These are phyloP conservation scores for Anguilla pacifica DNA, from an alignment of 2,797 vertebrate species.

Conservation along the genomic window DNA sequence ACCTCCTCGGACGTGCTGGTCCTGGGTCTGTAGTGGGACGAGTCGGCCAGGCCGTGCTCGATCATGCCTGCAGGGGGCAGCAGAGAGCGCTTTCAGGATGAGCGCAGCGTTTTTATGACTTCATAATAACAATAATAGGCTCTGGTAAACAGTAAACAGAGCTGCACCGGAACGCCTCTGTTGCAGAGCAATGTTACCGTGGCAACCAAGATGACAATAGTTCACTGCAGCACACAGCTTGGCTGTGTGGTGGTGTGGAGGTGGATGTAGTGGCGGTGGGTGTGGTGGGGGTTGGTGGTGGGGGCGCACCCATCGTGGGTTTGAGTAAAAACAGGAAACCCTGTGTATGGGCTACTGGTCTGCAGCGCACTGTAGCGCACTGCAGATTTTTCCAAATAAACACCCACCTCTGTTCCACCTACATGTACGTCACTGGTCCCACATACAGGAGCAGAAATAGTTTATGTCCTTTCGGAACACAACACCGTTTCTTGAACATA, in stretches of 20 bases:
- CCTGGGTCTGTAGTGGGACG: slow-evolving; percentile 87
- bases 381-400: too few species aligned
- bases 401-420: too few species aligned
- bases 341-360: too few species aligned
- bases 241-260: too few species aligned
- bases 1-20: slow-evolving; percentile 83
- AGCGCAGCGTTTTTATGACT: neutral
- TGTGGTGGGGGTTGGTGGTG: too few species aligned
- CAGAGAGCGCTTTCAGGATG: neutral
- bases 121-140: neutral
- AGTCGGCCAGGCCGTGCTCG: slow-evolving; percentile 90
- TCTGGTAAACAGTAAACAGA: neutral
- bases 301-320: too few species aligned
- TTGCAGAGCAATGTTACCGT: neutral
- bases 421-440: neutral
- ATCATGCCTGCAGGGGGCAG: slow-evolving; percentile 80
- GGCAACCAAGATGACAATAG: neutral
- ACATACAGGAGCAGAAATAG: neutral
- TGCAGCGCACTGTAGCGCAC: too few species aligned
- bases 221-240: neutral
- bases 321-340: too few species aligned
- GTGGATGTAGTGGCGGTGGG: too few species aligned
- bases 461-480: neutral
- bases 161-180: neutral
- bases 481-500: neutral